Evolutionary conservation across 2,797 vertebrate genomes (phyloP), one percentile per base, ranked within the genome.

Genomic region (Lagorchestes hirsutus): DNA sequence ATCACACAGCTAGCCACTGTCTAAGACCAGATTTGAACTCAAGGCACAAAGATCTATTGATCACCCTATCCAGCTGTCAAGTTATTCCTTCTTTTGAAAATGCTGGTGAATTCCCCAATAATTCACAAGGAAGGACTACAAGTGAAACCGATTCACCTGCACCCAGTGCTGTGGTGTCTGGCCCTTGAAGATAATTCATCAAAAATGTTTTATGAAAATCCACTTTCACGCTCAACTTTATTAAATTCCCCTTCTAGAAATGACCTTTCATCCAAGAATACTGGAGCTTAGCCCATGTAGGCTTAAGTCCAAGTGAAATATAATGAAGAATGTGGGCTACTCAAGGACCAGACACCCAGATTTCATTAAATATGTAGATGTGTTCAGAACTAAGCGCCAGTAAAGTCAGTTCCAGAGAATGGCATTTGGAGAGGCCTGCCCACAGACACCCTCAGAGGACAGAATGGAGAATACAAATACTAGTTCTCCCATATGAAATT

Each of bases 271-370:
- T 98, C 97, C 98, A 98, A 98, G 98, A 98, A 98, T 10, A 9
- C 93, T 98, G 98, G 98, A 98, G 97, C 98, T 97, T 10, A 97
- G 98, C 96, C 98, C 97, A 96, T 0, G 0, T 96, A 92, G 55
- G 98, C 98, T 97, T 98, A 97, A 97, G 98, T 99, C 98, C 98
- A 98, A 98, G 98, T 98, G 97, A 98, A 98, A 98, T 98, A 97
- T 95, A 97, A 96, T 92, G 92, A 92, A 98, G 97, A 97, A 97
- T 93, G 95, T 97, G 96, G 98, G 97, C 97, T 97, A 96, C 95
- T 98, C 97, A 92, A 96, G 96, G 97, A 92, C 90, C 95, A 98
- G 98, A 98, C 97, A 97, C 97, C 96, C 94, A 98, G 96, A 98
- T 97, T 97, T 98, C 98, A 98, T 98, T 98, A 98, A 98, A 96